Evolutionary conservation across 1,140 invertebrate genomes (phyloP), one percentile per base, ranked within the genome.

Genomic region (Coenobita brevimanus): DNA sequence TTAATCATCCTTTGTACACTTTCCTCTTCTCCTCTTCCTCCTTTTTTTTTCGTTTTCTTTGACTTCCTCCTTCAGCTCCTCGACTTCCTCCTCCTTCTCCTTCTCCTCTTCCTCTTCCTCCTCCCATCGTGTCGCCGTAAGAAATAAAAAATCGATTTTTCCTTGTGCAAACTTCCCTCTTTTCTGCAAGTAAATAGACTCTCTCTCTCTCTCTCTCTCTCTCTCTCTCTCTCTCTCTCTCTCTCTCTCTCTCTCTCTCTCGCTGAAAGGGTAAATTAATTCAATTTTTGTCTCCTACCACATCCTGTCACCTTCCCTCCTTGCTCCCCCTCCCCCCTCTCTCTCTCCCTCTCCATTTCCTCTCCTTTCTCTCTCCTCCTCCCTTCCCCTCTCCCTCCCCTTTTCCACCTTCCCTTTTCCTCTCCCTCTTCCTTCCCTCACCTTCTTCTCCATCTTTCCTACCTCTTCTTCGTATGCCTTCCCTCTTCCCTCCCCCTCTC

Each of bases 21-120:
- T 57, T n/a, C n/a, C n/a, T n/a, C 54, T 57, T n/a, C 15, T 67
- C 62, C 62, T 67, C 62, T 33, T 67, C 62, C 62, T 67, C 62
- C 13, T 67, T 33, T 8, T 67, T 33, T 57, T 10, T 57, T n/a
- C 54, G n/a, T 57, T 57, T 10, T 57, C 54, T 57, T n/a, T 57
- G 13, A 57, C 54, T 57, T 57, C 54, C 13, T 57, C 54, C 54
- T n/a, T 57, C 54, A 10, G 13, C 15, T 67, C n/a, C 62, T 67
- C 62, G 10, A 30, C n/a, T n/a, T 67, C 62, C 15, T 67, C 62
- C 62, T 67, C 62, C 62, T 67, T 33, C 62, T 67, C 54, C 54
- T n/a, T 24, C n/a, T 21, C 62, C n/a, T n/a, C 21, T 24, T 21
- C n/a, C n/a, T 33, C 15, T 67, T 67, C 62, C n/a, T 67, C 10